A percentile compares a stretch with the other conserved stretches of the same genome.
These are phyloP conservation scores for Neostethus bicornis DNA, from an alignment of 2,797 vertebrate species.

Conservation along the genomic window DNA sequence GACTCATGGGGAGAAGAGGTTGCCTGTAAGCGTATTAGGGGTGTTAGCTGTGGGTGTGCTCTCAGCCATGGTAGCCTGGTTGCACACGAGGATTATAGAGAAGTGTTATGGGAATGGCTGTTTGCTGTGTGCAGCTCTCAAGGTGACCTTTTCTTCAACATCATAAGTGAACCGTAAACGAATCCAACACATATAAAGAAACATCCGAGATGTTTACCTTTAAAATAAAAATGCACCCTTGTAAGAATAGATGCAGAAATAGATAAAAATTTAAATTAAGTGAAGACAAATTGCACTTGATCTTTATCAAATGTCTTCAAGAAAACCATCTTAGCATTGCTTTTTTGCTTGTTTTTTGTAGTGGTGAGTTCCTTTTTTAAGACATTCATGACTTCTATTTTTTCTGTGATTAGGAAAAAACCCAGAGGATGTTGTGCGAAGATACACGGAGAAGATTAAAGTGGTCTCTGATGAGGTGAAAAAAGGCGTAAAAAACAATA, in stretches of 20 bases:
- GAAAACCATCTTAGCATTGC: not conserved
- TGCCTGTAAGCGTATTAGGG: slow-evolving; percentile 66
- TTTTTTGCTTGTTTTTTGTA: not conserved
- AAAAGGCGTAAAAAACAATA: slow-evolving; percentile 2
- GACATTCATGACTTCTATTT: slow-evolving; percentile 12
- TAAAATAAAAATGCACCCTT: too few species aligned
- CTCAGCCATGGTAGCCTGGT: slow-evolving; percentile 49
- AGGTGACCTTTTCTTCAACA: slow-evolving; percentile 63
- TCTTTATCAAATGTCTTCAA: not conserved
- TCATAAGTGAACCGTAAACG: slow-evolving; percentile 12
- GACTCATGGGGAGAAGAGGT: slow-evolving; percentile 39
- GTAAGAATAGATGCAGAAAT: too few species aligned
- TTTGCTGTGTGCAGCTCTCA: slow-evolving; percentile 52
- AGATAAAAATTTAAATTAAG: too few species aligned
- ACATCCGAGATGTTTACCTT: not conserved
- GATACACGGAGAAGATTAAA: slow-evolving; percentile 95
- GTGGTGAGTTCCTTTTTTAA: slow-evolving; percentile 14
- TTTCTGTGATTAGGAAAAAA: slow-evolving; percentile 84
- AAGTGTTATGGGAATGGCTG: slow-evolving; percentile 37
- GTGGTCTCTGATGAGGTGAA: slow-evolving; percentile 90
- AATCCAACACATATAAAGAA: not conserved
- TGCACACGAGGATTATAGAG: slow-evolving; percentile 68
- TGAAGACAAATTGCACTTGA: too few species aligned
- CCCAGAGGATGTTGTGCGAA: slow-evolving; percentile 92
- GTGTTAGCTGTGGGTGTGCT: slow-evolving; percentile 59